phyloP scores from a whole-genome alignment of 2,888 invertebrate genomes.

The Pomacea canaliculata region DNA sequence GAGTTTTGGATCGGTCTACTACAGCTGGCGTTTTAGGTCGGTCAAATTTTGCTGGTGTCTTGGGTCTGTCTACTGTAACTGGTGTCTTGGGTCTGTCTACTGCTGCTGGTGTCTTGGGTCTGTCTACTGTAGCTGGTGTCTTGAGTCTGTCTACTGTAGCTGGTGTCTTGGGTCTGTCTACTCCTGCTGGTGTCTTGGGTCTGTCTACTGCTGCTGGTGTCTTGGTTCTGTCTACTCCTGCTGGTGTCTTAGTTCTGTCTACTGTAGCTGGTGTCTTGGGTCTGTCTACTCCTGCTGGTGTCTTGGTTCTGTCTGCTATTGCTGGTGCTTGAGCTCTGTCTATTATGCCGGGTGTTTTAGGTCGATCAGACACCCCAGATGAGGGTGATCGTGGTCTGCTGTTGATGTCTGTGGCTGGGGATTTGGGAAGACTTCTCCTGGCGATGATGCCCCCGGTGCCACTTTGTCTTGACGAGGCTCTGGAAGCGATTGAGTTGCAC shows the following conservation, averaged over 20 bases:
- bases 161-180: conserved; percentile 13
- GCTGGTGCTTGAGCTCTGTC: conserved; percentile 14
- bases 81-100: conserved; percentile 18
- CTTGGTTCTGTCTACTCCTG: not conserved
- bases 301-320: conserved; percentile 8
- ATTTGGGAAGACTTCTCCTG: conserved; percentile 20
- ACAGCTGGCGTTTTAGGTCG: conserved; percentile 26
- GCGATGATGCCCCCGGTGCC: not conserved
- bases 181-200: conserved; percentile 16
- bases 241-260: not conserved
- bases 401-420: conserved; percentile 6
- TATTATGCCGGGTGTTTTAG: conserved; percentile 10
- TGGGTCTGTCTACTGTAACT: conserved; percentile 1
- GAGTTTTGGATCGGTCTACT: too few species aligned
- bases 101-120: not conserved
- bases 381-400: conserved; percentile 16
- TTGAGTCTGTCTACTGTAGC: conserved; percentile 6
- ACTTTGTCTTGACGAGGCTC: conserved; percentile 12
- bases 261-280: not conserved
- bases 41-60: conserved; percentile 11
- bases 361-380: conserved; percentile 5
- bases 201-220: too few species aligned
- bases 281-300: conserved; percentile 1
- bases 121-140: not conserved
- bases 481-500: conserved; percentile 28